phyloP scores from a whole-genome alignment of 1,140 invertebrate species.

The Antheraea mylitta region DNA sequence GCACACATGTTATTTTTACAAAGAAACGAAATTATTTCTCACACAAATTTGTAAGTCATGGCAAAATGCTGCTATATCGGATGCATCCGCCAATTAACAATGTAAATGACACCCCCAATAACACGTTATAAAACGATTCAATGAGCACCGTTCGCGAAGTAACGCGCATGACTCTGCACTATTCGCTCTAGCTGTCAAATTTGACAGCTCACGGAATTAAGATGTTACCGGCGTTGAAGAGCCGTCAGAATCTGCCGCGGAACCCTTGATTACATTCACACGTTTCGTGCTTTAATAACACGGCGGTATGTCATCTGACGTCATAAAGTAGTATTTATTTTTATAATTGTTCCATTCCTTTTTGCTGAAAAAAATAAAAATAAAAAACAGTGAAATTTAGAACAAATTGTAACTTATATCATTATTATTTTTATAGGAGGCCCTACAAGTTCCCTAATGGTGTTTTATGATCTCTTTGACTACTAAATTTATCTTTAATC shows the following conservation, averaged over 20 bases:
- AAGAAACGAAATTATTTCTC: not conserved
- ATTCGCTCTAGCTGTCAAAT: constrained; percentile 35
- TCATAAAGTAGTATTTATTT: constrained; percentile 4
- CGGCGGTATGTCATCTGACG: constrained; percentile 14
- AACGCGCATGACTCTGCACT: constrained; percentile 34
- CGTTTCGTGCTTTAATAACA: constrained; percentile 41
- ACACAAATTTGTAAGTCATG: constrained; percentile 1
- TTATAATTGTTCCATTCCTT: not conserved
- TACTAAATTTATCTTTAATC: too few species aligned
- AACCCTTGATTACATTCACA: constrained; percentile 43
- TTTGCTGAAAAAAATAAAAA: too few species aligned
- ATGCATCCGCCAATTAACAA: constrained; percentile 20
- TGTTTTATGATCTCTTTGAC: too few species aligned
- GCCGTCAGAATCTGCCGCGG: constrained; percentile 33
- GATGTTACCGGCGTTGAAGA: constrained; percentile 27
- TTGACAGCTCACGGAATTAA: constrained; percentile 38
- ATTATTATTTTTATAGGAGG: too few species aligned
- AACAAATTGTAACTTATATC: too few species aligned
- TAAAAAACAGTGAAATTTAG: too few species aligned
- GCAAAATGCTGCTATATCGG: not conserved
- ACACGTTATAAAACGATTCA: constrained; percentile 32
- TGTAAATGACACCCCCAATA: constrained; percentile 36
- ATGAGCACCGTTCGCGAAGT: constrained; percentile 30
- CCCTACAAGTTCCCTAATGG: too few species aligned
- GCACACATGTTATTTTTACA: not conserved